A percentile compares a stretch with the other conserved stretches of the same genome.
Evolutionary conservation across 2,113 vertebrate genomes (phyloP).

Genomic region (Nipponia nippon): DNA sequence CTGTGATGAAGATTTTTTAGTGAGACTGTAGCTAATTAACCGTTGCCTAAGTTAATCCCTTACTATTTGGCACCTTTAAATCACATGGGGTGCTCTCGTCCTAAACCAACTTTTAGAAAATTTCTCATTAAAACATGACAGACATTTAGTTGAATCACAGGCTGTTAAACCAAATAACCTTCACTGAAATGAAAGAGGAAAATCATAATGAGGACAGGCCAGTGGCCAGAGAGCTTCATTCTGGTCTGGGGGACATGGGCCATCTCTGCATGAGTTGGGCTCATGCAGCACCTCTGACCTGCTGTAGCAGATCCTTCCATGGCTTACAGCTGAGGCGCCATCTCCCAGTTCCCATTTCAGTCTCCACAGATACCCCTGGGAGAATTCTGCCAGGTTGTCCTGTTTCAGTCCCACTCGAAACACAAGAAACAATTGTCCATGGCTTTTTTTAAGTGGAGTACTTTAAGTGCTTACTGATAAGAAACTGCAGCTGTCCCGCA

Average conservation of each 20-base stretch:
- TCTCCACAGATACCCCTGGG: not conserved
- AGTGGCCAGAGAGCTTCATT: not conserved
- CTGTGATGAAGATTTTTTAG: not conserved
- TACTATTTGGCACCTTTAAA: not conserved
- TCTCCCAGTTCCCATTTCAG: not conserved
- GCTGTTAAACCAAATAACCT: not conserved
- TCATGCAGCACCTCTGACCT: not conserved
- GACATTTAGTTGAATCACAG: not conserved
- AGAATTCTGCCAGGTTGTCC: not conserved
- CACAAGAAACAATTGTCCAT: not conserved
- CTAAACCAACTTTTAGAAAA: not conserved
- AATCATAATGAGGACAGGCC: not conserved
- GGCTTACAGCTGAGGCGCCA: not conserved
- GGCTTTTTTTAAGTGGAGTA: not conserved
- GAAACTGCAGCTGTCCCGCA: not conserved
- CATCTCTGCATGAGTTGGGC: rapidly evolving
- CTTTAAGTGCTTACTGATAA: not conserved
- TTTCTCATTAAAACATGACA: not conserved
- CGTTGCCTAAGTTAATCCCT: not conserved
- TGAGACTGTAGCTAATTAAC: not conserved
- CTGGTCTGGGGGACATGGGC: not conserved
- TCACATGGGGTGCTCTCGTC: not conserved
- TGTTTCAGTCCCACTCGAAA: not conserved
- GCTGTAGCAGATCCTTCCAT: not conserved
- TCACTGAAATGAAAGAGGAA: not conserved